A percentile compares a stretch with the other conserved stretches of the same genome.
These are phyloP conservation scores for Psettodes erumei DNA, from an alignment of 2,113 vertebrate genomes.

Conservation along the genomic window DNA sequence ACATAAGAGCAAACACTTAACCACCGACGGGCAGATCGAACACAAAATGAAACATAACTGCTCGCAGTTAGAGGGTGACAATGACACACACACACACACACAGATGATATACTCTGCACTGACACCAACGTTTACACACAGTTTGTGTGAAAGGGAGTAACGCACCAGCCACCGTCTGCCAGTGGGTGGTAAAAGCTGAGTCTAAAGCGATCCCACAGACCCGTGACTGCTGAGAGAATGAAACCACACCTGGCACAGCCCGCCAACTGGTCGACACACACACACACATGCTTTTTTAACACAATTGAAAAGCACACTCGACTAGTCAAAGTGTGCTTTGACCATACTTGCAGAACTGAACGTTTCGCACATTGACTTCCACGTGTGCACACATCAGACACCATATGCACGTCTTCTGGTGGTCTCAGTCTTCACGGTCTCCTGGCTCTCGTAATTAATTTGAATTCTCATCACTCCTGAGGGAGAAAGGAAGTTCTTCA, in stretches of 20 bases:
- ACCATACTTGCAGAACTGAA: conserved; percentile 22
- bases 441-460: conserved; percentile 66
- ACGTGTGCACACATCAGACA: background rate
- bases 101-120: conserved; percentile 11
- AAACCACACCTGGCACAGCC: conserved; percentile 72
- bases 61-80: conserved; percentile 41
- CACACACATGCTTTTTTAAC: conserved; percentile 13
- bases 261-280: conserved; percentile 29
- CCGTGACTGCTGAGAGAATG: conserved; percentile 66
- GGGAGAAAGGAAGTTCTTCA: conserved; percentile 32
- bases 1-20: conserved; percentile 14
- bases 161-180: conserved; percentile 21
- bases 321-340: conserved; percentile 57
- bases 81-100: conserved; percentile 10
- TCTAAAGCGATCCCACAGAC: conserved; percentile 70
- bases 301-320: conserved; percentile 42
- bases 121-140: conserved; percentile 23
- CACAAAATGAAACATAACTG: conserved; percentile 13
- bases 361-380: conserved; percentile 3
- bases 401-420: conserved; percentile 44
- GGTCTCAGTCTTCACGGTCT: conserved; percentile 53
- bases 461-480: conserved; percentile 41
- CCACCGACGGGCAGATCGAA: conserved; percentile 24
- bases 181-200: conserved; percentile 62
- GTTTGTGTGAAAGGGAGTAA: conserved; percentile 34